Evolutionary conservation across 2,888 invertebrate species (phyloP).

Genomic region (Gisinianus flammeolus): DNA sequence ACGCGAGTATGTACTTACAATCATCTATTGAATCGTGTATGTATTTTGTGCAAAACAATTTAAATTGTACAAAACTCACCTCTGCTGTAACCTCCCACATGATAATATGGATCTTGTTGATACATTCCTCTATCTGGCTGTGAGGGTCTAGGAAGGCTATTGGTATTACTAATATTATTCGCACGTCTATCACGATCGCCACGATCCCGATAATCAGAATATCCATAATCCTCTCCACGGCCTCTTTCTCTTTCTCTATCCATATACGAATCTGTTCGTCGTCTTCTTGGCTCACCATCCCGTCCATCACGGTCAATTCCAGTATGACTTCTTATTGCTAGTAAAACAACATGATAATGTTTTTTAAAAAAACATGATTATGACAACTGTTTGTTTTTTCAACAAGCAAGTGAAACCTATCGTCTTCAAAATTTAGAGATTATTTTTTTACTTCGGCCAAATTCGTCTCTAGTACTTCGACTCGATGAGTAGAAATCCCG

Average conservation of each 20-base stretch:
- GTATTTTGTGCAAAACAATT: not conserved
- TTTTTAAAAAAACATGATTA: too few species aligned
- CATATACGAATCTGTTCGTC: constrained; percentile 40
- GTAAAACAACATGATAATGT: too few species aligned
- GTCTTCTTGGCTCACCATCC: constrained; percentile 28
- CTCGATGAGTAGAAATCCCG: constrained; percentile 43
- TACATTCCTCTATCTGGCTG: not conserved
- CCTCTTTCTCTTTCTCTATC: constrained; percentile 32
- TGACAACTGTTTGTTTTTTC: too few species aligned
- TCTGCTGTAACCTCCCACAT: constrained; percentile 2
- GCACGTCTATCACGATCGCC: not conserved
- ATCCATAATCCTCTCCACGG: not conserved
- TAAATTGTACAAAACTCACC: not conserved
- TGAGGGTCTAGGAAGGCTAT: not conserved
- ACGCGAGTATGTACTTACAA: not conserved
- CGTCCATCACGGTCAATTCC: constrained; percentile 9
- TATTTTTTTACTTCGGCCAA: too few species aligned
- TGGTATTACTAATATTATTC: not conserved
- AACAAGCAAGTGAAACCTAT: too few species aligned
- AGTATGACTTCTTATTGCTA: constrained; percentile 40
- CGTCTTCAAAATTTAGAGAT: too few species aligned
- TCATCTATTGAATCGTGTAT: not conserved
- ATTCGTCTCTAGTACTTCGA: too few species aligned
- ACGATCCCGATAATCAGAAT: not conserved
- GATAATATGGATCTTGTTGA: constrained; percentile 12